Conservation (phyloP, 2,888 invertebrate genomes). For the Drosophila koepferae region DNA sequence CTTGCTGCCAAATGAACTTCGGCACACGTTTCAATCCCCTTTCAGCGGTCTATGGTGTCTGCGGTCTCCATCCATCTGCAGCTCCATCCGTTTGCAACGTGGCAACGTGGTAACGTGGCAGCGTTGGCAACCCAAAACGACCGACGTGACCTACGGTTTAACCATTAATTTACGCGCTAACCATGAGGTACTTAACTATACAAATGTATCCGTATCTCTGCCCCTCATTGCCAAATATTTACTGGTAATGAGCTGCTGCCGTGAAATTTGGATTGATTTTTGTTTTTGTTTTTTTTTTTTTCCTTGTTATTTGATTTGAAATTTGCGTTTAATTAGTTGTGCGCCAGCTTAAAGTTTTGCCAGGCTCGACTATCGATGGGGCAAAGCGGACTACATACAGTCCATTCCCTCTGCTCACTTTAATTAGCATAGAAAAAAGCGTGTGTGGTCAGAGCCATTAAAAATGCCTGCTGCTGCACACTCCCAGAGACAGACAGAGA, state of each 20-base stretch:
- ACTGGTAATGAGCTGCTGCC: slow-evolving; percentile 66
- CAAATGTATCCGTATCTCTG: slow-evolving; percentile 66
- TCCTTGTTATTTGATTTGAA: slow-evolving; percentile 4
- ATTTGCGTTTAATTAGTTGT: slow-evolving; percentile 8
- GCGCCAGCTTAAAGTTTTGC: background rate
- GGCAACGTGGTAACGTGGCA: slow-evolving; percentile 19
- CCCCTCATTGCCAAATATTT: slow-evolving; percentile 59
- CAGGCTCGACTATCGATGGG: background rate
- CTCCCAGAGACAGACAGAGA: background rate
- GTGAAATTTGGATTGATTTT: slow-evolving; percentile 51
- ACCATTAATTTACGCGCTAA: slow-evolving; percentile 75
- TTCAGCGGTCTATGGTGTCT: slow-evolving; percentile 20
- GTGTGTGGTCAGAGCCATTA: slow-evolving; percentile 5
- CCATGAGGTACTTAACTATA: slow-evolving; percentile 74
- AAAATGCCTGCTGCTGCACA: slow-evolving; percentile 17
- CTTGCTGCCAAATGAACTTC: slow-evolving; percentile 26
- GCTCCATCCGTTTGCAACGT: slow-evolving; percentile 28
- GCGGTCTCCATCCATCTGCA: slow-evolving; percentile 41
- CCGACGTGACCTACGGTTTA: slow-evolving; percentile 62
- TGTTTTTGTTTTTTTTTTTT: background rate
- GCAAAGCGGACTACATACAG: background rate
- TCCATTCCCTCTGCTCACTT: slow-evolving; percentile 1
- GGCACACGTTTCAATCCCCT: slow-evolving; percentile 23
- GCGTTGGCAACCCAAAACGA: slow-evolving; percentile 37
- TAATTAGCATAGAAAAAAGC: slow-evolving; percentile 3